Evolutionary conservation across 2,797 vertebrate species (phyloP).

Genomic region (Aldrovandia affinis): DNA sequence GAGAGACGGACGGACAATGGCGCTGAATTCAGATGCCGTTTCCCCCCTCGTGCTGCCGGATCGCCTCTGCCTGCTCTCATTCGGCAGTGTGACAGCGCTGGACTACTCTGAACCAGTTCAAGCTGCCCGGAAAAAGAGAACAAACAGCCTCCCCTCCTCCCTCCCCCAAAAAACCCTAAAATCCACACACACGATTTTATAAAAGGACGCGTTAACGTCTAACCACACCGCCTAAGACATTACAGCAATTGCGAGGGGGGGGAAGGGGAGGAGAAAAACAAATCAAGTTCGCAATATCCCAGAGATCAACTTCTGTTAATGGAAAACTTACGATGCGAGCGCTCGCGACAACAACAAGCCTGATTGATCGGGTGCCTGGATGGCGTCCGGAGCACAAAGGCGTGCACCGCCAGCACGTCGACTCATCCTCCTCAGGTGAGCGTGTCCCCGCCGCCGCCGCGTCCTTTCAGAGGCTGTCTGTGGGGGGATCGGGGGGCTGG

Average conservation of each 20-base stretch:
- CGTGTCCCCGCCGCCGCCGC: neutral
- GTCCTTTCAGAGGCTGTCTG: neutral
- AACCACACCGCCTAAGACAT: neutral
- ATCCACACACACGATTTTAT: neutral
- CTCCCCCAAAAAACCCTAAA: neutral
- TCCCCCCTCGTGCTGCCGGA: neutral
- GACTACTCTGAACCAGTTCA: neutral
- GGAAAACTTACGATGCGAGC: neutral
- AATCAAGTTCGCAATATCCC: neutral
- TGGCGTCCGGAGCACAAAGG: neutral
- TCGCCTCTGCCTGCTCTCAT: neutral
- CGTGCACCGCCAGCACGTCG: neutral
- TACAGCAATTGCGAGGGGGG: neutral
- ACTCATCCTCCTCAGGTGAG: conserved; percentile 2
- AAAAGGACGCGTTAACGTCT: neutral
- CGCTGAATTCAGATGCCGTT: conserved; percentile 9
- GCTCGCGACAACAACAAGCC: neutral
- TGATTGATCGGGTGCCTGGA: neutral
- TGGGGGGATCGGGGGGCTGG: neutral
- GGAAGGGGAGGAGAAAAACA: neutral
- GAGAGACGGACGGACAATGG: neutral
- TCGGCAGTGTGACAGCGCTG: neutral
- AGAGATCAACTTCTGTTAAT: neutral
- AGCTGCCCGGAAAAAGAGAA: neutral
- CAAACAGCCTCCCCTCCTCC: no score